These are phyloP conservation scores for Marisa cornuarietis DNA, from an alignment of 1,140 invertebrate genomes.

Conservation along the genomic window DNA sequence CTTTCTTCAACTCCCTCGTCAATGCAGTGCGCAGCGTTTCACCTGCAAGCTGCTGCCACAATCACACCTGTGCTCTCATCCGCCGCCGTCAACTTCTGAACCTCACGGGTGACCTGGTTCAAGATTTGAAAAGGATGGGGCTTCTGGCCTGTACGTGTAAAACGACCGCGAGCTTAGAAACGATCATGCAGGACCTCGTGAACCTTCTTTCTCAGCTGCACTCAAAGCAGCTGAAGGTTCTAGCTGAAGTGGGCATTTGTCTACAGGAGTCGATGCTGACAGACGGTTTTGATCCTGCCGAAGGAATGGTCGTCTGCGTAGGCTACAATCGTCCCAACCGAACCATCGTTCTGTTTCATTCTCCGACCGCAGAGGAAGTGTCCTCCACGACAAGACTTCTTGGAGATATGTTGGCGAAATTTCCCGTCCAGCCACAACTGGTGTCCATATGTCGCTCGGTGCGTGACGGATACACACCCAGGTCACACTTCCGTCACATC, in stretches of 20 bases:
- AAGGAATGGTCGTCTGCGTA: constrained; percentile 10
- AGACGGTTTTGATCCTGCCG: background rate
- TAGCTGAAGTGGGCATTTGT: constrained; percentile 19
- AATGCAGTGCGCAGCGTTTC: background rate
- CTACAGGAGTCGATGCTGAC: constrained; percentile 8
- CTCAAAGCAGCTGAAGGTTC: constrained; percentile 1
- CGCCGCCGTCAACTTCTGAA: background rate
- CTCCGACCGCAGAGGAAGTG: constrained; percentile 26
- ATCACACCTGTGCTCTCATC: background rate
- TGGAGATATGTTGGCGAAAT: background rate
- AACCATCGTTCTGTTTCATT: constrained; percentile 27
- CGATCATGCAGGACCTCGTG: background rate
- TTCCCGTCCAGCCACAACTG: constrained; percentile 21
- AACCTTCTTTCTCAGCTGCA: background rate
- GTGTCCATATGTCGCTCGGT: constrained; percentile 51
- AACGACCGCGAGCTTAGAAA: background rate
- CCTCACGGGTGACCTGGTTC: background rate
- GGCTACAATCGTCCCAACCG: constrained; percentile 24
- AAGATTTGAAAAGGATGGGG: background rate
- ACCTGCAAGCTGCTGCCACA: background rate
- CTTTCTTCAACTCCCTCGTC: constrained; percentile 4
- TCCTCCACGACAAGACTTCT: background rate
- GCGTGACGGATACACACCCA: constrained; percentile 55
- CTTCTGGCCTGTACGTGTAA: background rate
- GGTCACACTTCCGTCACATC: constrained; percentile 41